Conservation (phyloP, 2,113 vertebrate genomes). For the Nibea coibor region DNA sequence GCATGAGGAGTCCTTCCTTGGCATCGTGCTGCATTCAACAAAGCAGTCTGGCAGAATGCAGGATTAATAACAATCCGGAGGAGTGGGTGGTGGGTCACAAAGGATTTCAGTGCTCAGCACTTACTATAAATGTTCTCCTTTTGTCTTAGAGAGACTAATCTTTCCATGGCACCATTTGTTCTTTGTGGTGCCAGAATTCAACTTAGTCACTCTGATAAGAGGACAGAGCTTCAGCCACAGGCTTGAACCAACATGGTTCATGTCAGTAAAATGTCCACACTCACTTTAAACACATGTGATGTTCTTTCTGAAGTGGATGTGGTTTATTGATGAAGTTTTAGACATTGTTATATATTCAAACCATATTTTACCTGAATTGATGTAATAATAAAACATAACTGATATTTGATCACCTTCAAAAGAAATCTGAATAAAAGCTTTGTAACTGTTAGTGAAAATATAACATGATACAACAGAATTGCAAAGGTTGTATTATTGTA, state of each 20-base stretch:
- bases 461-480: too few relatives aligned
- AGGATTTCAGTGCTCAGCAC: conserved; percentile 59
- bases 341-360: too few relatives aligned
- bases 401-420: too few relatives aligned
- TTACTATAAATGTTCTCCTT: conserved; percentile 56
- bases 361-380: too few relatives aligned
- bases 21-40: conserved; percentile 31
- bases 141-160: conserved; percentile 57
- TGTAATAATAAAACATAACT: too few relatives aligned
- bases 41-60: conserved; percentile 52
- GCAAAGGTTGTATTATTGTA: too few relatives aligned
- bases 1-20: conserved; percentile 35
- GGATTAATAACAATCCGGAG: conserved; percentile 60
- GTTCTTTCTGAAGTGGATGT: too few relatives aligned
- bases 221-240: conserved; percentile 19
- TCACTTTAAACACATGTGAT: neutral
- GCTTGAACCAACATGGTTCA: conserved; percentile 17
- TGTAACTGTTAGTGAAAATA: too few relatives aligned
- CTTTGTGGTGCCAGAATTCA: conserved; percentile 34
- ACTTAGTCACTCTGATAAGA: conserved; percentile 16
- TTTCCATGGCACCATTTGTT: conserved; percentile 31
- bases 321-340: too few relatives aligned
- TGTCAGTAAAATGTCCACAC: conserved; percentile 15
- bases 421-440: too few relatives aligned
- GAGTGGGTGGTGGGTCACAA: conserved; percentile 52